phyloP scores from a whole-genome alignment of 2,888 invertebrate species.

The Acrobasis repandana region DNA sequence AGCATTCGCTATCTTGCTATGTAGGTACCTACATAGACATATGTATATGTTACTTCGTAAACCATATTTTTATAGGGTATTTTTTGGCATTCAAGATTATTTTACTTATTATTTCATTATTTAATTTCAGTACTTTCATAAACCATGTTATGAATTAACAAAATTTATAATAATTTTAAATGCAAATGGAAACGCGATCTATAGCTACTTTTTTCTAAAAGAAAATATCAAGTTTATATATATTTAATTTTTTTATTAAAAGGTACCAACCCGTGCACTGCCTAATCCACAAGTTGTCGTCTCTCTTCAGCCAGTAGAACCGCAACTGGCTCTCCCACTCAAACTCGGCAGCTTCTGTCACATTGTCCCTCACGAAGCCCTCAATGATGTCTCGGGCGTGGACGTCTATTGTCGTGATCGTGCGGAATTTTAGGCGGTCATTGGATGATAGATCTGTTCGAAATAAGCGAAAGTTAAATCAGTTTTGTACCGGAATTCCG shows the following conservation, averaged over 20 bases:
- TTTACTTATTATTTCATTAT: too few relatives aligned
- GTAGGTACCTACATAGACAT: too few relatives aligned
- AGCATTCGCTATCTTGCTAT: too few relatives aligned
- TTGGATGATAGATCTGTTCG: slow-evolving; percentile 86
- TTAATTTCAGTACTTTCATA: too few relatives aligned
- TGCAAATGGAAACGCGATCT: too few relatives aligned
- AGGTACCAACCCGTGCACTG: slow-evolving; percentile 87
- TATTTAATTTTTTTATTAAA: background rate
- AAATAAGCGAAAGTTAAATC: background rate
- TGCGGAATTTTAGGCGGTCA: slow-evolving; percentile 93
- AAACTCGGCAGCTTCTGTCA: slow-evolving; percentile 92
- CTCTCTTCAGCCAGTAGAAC: slow-evolving; percentile 93
- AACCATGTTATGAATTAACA: too few relatives aligned
- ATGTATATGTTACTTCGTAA: too few relatives aligned
- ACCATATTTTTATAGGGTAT: too few relatives aligned
- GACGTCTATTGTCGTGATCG: slow-evolving; percentile 95
- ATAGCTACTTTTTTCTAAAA: too few relatives aligned
- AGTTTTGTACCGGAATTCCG: too few relatives aligned
- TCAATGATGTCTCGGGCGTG: slow-evolving; percentile 96
- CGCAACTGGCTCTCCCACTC: slow-evolving; percentile 97
- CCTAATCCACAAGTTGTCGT: slow-evolving; percentile 90
- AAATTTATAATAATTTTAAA: too few relatives aligned
- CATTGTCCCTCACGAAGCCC: slow-evolving; percentile 89
- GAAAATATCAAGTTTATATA: background rate
- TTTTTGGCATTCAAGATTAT: too few relatives aligned